phyloP scores from a whole-genome alignment of 2,888 invertebrate species.

The Steinernema carpocapsae region DNA sequence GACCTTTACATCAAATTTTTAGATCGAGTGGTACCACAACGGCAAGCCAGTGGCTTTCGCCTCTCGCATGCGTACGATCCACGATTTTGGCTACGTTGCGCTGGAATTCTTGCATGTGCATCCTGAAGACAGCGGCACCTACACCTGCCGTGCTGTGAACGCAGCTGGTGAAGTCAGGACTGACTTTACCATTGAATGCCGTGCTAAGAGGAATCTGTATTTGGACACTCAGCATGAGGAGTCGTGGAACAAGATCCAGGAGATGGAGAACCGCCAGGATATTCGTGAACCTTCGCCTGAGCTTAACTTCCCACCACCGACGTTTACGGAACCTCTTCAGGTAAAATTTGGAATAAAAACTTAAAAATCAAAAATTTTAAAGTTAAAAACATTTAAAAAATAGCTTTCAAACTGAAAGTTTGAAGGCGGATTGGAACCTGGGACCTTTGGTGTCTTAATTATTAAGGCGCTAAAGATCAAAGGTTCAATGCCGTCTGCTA shows the following conservation, averaged over 20 bases:
- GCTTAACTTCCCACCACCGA: conserved; percentile 64
- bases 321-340: conserved; percentile 60
- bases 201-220: conserved; percentile 63
- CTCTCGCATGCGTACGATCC: conserved; percentile 93
- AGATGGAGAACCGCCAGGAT: conserved; percentile 77
- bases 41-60: conserved; percentile 79
- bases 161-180: conserved; percentile 80
- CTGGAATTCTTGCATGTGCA: conserved; percentile 71
- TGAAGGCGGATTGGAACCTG: too few relatives aligned
- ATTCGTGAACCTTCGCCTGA: conserved; percentile 63
- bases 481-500: too few relatives aligned
- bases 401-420: too few relatives aligned
- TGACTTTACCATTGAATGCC: conserved; percentile 78
- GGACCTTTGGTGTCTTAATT: too few relatives aligned
- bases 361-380: too few relatives aligned
- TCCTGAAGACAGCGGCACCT: conserved; percentile 75
- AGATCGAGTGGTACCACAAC: conserved; percentile 94
- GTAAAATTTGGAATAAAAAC: conserved; percentile 36
- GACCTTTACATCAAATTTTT: conserved; percentile 71
- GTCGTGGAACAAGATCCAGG: conserved; percentile 86
- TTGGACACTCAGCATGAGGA: conserved; percentile 90
- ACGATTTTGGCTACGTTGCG: conserved; percentile 96
- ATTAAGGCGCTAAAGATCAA: too few relatives aligned
- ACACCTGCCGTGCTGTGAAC: conserved; percentile 70
- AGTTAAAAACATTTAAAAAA: too few relatives aligned